phyloP scores from a whole-genome alignment of 2,888 invertebrate genomes.

The Itoplectis maculator region DNA sequence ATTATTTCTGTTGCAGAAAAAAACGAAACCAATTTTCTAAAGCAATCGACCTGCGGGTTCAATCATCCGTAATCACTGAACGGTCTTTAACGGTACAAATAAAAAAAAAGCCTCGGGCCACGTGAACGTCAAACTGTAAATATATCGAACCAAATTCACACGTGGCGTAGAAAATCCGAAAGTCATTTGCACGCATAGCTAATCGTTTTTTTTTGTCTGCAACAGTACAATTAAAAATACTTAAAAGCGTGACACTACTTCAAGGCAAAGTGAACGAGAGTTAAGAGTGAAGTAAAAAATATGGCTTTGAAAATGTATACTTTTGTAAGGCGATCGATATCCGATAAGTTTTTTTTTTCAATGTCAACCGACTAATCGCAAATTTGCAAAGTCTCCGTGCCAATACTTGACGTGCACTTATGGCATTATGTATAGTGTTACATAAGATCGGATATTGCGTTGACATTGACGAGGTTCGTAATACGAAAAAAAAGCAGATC shows the following conservation, averaged over 20 bases:
- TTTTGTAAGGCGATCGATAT: slow-evolving; percentile 42
- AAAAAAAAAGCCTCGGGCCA: background rate
- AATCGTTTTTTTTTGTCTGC: background rate
- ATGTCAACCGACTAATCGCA: slow-evolving; percentile 56
- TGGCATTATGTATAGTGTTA: slow-evolving; percentile 36
- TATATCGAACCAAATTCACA: background rate
- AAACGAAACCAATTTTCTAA: background rate
- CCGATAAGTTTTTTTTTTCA: slow-evolving; percentile 38
- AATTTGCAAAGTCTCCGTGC: slow-evolving; percentile 37
- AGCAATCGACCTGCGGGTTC: background rate
- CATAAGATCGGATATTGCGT: slow-evolving; percentile 47
- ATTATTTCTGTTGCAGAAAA: background rate
- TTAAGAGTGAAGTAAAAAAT: slow-evolving; percentile 4
- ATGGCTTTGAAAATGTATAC: slow-evolving; percentile 31
- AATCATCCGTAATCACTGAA: background rate
- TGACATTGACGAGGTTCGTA: slow-evolving; percentile 33
- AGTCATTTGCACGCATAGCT: background rate
- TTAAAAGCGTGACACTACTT: background rate
- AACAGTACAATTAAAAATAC: background rate
- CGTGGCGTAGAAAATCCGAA: background rate
- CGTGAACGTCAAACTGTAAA: background rate
- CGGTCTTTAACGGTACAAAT: slow-evolving; percentile 32
- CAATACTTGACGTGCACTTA: slow-evolving; percentile 41
- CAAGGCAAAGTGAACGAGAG: background rate
- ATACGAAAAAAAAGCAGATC: slow-evolving; percentile 19